A percentile compares a stretch with the other conserved stretches of the same genome.
Conservation (phyloP, 2,888 invertebrate genomes). For the Tridacna crocea region DNA sequence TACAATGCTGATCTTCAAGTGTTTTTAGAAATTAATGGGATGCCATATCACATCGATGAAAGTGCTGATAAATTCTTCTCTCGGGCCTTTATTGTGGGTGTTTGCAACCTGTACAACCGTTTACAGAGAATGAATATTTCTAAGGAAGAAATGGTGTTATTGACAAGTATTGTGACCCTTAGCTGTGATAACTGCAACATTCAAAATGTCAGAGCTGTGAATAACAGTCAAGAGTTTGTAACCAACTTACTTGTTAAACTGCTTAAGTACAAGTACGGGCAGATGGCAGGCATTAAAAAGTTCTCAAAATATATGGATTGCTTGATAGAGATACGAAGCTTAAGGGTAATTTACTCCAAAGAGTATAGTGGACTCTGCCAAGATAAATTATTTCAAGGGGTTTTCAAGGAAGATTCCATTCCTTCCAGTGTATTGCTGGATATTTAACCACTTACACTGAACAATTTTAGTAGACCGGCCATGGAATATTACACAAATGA, state of each 20-base stretch:
- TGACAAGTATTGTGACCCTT: slow-evolving; percentile 38
- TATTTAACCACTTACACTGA: too few species aligned
- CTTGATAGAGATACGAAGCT: background rate
- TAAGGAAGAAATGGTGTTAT: slow-evolving; percentile 42
- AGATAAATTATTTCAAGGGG: background rate
- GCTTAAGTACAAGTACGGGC: background rate
- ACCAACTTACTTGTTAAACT: background rate
- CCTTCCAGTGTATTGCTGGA: background rate
- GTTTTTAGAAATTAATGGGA: slow-evolving; percentile 42
- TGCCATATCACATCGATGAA: slow-evolving; percentile 53
- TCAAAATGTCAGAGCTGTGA: slow-evolving; percentile 37
- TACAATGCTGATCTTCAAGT: slow-evolving; percentile 42
- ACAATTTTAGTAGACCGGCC: too few species aligned
- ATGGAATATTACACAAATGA: too few species aligned
- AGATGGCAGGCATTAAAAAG: background rate
- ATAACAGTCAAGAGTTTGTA: slow-evolving; percentile 34
- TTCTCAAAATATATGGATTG: slow-evolving; percentile 1
- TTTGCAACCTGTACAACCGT: background rate
- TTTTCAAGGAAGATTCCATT: background rate
- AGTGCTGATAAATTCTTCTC: slow-evolving; percentile 50
- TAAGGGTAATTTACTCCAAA: background rate
- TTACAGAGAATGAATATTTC: slow-evolving; percentile 45
- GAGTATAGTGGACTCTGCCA: slow-evolving; percentile 7
- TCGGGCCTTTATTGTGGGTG: background rate
- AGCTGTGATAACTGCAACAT: slow-evolving; percentile 44